Conservation (phyloP, 2,113 vertebrate genomes). For the Pseudopodoces humilis region DNA sequence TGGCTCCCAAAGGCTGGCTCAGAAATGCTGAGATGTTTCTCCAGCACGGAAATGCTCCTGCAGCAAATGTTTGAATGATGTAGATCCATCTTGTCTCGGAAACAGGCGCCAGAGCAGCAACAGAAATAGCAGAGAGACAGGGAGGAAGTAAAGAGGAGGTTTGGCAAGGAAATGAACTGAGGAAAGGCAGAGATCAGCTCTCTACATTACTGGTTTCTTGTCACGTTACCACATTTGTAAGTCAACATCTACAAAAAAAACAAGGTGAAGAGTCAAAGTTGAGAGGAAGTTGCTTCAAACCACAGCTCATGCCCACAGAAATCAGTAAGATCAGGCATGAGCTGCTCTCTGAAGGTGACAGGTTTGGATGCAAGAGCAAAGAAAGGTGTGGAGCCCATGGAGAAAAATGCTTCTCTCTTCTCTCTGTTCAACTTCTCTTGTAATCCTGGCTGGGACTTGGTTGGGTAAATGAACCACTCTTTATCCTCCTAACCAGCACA, state of each 20-base stretch:
- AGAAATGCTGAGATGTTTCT: neutral
- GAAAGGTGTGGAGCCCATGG: neutral
- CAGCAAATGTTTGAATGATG: neutral
- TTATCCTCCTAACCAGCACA: neutral
- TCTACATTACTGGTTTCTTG: neutral
- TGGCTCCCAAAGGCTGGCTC: neutral
- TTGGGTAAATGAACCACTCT: neutral
- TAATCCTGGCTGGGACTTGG: neutral
- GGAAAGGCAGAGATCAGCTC: neutral
- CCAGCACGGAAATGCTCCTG: neutral
- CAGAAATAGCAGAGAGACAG: neutral
- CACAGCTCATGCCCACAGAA: neutral
- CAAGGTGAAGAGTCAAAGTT: neutral
- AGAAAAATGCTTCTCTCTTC: neutral
- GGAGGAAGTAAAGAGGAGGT: neutral
- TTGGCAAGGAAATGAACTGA: neutral
- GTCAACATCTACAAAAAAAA: neutral
- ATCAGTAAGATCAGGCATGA: fast-evolving
- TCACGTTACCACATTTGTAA: neutral
- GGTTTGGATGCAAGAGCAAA: neutral
- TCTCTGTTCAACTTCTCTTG: neutral
- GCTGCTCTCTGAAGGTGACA: neutral
- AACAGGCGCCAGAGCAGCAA: neutral
- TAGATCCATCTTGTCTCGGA: neutral
- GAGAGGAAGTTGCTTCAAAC: neutral